Percentiles rank a stretch among this genome's conserved stretches.
phyloP scores from a whole-genome alignment of 2,797 vertebrate genomes.

The Gephyroberyx darwinii region DNA sequence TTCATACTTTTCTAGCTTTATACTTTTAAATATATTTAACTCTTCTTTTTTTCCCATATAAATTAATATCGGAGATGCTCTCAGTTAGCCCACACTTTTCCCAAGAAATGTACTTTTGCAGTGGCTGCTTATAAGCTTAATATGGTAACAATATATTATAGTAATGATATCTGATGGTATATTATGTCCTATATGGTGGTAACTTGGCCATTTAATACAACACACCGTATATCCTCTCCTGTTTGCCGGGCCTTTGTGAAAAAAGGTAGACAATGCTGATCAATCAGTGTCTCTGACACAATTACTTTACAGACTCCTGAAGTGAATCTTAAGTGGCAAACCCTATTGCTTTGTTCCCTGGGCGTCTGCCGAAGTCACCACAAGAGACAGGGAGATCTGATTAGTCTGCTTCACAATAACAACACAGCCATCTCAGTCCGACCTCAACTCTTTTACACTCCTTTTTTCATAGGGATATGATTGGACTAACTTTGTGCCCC shows the following conservation, averaged over 20 bases:
- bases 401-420: slow-evolving; percentile 49
- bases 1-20: too few relatives aligned
- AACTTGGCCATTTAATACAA: background rate
- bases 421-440: slow-evolving; percentile 40
- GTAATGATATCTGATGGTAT: background rate
- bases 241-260: slow-evolving; percentile 31
- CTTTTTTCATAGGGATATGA: slow-evolving; percentile 12
- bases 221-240: slow-evolving; percentile 12
- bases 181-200: background rate
- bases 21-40: too few relatives aligned
- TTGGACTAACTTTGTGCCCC: slow-evolving; percentile 16
- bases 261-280: slow-evolving; percentile 43
- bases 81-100: background rate
- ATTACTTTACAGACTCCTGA: slow-evolving; percentile 64
- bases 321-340: slow-evolving; percentile 67
- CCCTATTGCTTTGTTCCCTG: slow-evolving; percentile 43
- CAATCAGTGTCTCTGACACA: slow-evolving; percentile 25
- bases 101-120: too few relatives aligned
- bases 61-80: background rate
- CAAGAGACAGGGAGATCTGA: slow-evolving; percentile 59
- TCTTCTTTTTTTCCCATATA: background rate
- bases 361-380: slow-evolving; percentile 50
- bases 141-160: background rate
- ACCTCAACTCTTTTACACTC: slow-evolving; percentile 15
- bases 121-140: background rate